These are phyloP conservation scores for Scomber scombrus DNA, from an alignment of 2,113 vertebrate genomes.

Conservation along the genomic window DNA sequence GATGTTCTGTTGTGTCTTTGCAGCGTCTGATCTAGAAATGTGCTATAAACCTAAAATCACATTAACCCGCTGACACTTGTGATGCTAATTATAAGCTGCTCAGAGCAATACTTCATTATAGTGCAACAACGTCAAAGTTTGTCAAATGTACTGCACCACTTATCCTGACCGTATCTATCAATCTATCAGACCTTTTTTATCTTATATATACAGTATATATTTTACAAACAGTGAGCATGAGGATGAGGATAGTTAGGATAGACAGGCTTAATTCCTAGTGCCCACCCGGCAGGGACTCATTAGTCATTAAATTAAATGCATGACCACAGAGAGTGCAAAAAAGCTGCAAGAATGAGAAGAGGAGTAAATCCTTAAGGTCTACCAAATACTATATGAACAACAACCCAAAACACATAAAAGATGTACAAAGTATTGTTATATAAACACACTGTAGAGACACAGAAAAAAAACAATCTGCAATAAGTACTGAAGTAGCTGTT, in stretches of 20 bases:
- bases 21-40: no score
- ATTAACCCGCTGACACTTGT: background rate
- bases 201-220: background rate
- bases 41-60: no score
- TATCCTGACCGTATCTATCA: background rate
- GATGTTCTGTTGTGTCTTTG: no score
- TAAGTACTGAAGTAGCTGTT: background rate
- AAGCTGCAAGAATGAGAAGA: background rate
- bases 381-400: background rate
- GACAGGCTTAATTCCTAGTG: slow-evolving; percentile 2
- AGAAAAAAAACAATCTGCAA: slow-evolving; percentile 4
- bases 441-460: background rate
- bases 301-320: slow-evolving; percentile 3
- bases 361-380: background rate
- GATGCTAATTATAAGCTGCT: slow-evolving; percentile 4
- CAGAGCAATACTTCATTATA: background rate
- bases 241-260: background rate
- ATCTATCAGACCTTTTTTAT: background rate
- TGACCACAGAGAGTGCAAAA: background rate
- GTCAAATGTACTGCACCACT: background rate
- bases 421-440: background rate
- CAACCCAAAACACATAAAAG: background rate
- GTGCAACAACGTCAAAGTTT: background rate
- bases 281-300: background rate
- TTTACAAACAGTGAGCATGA: background rate